Conservation (phyloP, 2,888 invertebrate genomes). For the Pecten maximus region DNA sequence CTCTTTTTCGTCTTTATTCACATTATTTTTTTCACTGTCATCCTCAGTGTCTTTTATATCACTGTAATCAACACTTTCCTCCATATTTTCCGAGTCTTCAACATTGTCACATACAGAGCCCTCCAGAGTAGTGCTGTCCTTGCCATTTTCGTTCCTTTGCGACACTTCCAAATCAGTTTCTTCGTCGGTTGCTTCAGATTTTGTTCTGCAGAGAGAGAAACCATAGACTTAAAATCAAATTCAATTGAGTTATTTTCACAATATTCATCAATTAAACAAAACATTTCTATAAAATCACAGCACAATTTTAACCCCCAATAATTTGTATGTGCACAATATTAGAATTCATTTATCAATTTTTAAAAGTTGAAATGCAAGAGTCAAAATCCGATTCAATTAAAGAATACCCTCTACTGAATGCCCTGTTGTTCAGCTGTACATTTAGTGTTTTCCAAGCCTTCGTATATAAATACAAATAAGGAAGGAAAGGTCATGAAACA, state of each 20-base stretch:
- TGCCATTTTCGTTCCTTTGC: background rate
- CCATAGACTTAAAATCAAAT: background rate
- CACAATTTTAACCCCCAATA: too few relatives aligned
- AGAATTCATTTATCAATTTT: too few relatives aligned
- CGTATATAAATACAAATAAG: too few relatives aligned
- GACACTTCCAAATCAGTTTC: background rate
- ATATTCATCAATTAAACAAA: background rate
- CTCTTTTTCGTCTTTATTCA: conserved; percentile 43
- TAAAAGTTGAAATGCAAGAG: too few relatives aligned
- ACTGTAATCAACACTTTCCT: background rate
- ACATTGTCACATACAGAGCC: background rate
- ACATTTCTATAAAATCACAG: too few relatives aligned
- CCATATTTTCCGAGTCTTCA: background rate
- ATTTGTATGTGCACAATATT: too few relatives aligned
- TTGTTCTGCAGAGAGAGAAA: background rate
- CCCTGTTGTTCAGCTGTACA: too few relatives aligned
- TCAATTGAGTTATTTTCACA: background rate
- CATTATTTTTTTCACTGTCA: conserved; percentile 39
- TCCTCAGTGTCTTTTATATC: conserved; percentile 40
- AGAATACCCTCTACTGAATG: too few relatives aligned
- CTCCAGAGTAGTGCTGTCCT: background rate
- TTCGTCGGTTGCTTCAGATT: background rate
- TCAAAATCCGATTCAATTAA: too few relatives aligned
- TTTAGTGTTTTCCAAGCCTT: too few relatives aligned
- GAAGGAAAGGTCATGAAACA: too few relatives aligned